Evolutionary conservation across 2,113 vertebrate species (phyloP), one percentile per base, ranked within the genome.

Genomic region (Mionectes macconnelli): DNA sequence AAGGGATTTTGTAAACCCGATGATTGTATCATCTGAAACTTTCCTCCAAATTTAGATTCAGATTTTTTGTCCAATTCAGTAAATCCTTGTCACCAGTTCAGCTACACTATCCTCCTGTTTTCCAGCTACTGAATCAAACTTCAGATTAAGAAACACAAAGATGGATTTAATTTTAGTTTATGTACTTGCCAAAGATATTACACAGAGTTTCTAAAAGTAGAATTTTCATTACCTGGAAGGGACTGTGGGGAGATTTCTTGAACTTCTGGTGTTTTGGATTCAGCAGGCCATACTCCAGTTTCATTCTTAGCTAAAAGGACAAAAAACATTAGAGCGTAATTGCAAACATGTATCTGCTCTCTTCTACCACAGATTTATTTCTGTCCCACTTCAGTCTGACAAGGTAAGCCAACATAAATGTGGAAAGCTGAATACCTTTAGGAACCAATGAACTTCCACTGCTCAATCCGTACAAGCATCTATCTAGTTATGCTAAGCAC

Each of bases 211-310:
- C 83, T 90, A 75, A 74, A 95, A 87, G 67, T 5, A 81, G 75
- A 66, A 27, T 68, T 97, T 62, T 94, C 59, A 67, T 97, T 97
- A 98, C 98, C 98, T 96, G 97, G 97, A 57, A 97, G 40, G 8
- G 95, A 95, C 44, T 94, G 92, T 39, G 97, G 84, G 31, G 97
- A 93, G 37, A 97, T 95, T 94, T 98, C 97, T 97, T 98, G 97
- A 80, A 97, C 90, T 76, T 96, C 96, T 83, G 97, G 87, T 83
- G 97, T 98, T 97, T 98, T 98, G 84, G 97, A 98, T 97, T 98
- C 97, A 79, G 96, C 97, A 75, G 98, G 97, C 97, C 97, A 97
- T 52, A 91, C 68, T 93, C 63, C 84, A 47, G 94, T 98, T 96
- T 98, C 97, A 96, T 98, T 98, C 89, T 97, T 97, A 94, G 95